Conservation (phyloP, 2,888 invertebrate genomes). For the Caenorhabditis sp. region DNA sequence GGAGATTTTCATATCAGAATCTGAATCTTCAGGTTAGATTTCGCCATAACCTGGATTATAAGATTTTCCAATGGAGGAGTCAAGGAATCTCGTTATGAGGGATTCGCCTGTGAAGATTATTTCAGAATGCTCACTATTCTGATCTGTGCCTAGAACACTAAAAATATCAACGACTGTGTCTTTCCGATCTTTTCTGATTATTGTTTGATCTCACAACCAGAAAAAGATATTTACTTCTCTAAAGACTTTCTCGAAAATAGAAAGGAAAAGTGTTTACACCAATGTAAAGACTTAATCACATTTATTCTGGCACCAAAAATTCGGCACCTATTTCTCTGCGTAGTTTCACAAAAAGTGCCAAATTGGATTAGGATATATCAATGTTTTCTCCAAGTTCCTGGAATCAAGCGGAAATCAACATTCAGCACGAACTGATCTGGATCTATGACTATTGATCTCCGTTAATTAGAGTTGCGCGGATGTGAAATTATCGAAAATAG, state of each 20-base stretch:
- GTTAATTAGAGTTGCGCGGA: too few relatives aligned
- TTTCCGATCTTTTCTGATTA: not conserved
- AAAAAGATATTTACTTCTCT: slow-evolving; percentile 9
- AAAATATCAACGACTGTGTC: not conserved
- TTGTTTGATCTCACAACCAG: slow-evolving; percentile 13
- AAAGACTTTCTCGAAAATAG: not conserved
- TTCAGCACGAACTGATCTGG: not conserved
- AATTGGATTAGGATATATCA: slow-evolving; percentile 13
- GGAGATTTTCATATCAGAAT: too few relatives aligned
- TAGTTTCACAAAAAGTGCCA: slow-evolving; percentile 15
- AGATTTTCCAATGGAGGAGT: too few relatives aligned
- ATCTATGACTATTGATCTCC: slow-evolving; percentile 4
- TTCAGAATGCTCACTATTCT: too few relatives aligned
- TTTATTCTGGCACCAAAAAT: slow-evolving; percentile 23
- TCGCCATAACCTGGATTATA: too few relatives aligned
- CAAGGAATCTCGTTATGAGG: too few relatives aligned
- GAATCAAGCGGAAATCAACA: slow-evolving; percentile 19
- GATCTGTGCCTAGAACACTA: too few relatives aligned
- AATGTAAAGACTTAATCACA: slow-evolving; percentile 12
- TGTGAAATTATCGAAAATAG: too few relatives aligned
- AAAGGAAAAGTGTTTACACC: slow-evolving; percentile 28
- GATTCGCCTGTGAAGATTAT: too few relatives aligned
- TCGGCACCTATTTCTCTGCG: not conserved
- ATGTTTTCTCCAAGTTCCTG: slow-evolving; percentile 17
- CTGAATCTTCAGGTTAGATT: too few relatives aligned